These are phyloP conservation scores for Coccyzus lansbergi DNA, from an alignment of 2,797 vertebrate genomes.

Conservation along the genomic window DNA sequence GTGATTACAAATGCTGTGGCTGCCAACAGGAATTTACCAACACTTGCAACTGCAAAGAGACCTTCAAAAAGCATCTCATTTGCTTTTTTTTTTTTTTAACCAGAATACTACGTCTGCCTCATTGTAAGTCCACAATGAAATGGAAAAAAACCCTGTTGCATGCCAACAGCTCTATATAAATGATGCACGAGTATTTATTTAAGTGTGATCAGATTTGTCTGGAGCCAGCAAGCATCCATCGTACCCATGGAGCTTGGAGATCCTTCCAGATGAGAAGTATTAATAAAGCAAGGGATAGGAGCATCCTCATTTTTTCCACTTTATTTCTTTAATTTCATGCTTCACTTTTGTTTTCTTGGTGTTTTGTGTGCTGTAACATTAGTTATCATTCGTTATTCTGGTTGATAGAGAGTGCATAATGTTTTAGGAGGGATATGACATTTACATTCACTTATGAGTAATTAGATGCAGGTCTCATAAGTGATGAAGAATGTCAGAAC, in stretches of 20 bases:
- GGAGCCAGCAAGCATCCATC: background rate
- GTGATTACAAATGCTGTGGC: background rate
- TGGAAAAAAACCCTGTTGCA: background rate
- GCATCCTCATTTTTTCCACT: background rate
- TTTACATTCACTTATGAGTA: slow-evolving; percentile 61
- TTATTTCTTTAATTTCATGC: slow-evolving; percentile 36
- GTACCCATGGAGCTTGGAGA: background rate
- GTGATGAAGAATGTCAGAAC: slow-evolving; percentile 37
- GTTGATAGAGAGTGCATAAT: slow-evolving; percentile 24
- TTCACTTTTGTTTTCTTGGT: slow-evolving; percentile 31
- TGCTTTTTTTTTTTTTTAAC: too few relatives aligned
- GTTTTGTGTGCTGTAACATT: slow-evolving; percentile 12
- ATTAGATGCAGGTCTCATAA: slow-evolving; percentile 53
- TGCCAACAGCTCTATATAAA: background rate
- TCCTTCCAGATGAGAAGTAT: background rate
- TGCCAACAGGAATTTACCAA: background rate
- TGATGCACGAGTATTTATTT: background rate
- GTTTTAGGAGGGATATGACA: slow-evolving; percentile 55
- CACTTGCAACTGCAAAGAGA: slow-evolving; percentile 12
- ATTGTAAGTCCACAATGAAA: background rate
- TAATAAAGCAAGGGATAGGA: background rate
- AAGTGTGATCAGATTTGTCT: background rate
- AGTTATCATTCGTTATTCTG: slow-evolving; percentile 62
- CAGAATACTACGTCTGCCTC: background rate
- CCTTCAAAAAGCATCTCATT: background rate